phyloP scores from a whole-genome alignment of 2,888 invertebrate species.

The Brassicogethes aeneus region DNA sequence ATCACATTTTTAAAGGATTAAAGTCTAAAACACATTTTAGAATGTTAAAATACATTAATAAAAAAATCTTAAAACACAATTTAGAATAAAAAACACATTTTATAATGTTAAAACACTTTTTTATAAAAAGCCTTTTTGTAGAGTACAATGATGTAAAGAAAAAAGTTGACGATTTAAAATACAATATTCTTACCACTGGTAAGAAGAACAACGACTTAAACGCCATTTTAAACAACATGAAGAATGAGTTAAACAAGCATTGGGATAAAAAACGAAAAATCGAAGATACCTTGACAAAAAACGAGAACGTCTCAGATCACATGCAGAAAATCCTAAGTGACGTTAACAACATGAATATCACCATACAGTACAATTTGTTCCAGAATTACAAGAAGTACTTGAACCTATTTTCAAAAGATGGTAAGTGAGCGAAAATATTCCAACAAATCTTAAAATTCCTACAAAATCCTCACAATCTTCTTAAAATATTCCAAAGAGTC shows the following conservation, averaged over 20 bases:
- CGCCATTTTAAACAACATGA: constrained; percentile 21
- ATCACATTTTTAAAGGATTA: too few relatives aligned
- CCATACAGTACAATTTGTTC: constrained; percentile 28
- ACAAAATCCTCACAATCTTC: too few relatives aligned
- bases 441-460: too few relatives aligned
- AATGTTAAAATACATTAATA: too few relatives aligned
- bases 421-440: too few relatives aligned
- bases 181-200: constrained; percentile 40
- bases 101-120: too few relatives aligned
- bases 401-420: constrained; percentile 28
- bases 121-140: too few relatives aligned
- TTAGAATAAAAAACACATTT: too few relatives aligned
- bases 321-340: constrained; percentile 32
- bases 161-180: constrained; percentile 43
- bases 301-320: constrained; percentile 24
- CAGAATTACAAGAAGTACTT: constrained; percentile 30
- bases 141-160: constrained; percentile 22
- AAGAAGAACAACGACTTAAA: constrained; percentile 27
- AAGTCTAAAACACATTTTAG: too few relatives aligned
- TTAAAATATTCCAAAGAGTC: too few relatives aligned
- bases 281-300: constrained; percentile 18
- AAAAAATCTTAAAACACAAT: too few relatives aligned
- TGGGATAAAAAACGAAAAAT: constrained; percentile 17
- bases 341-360: constrained; percentile 30
- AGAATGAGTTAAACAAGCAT: constrained; percentile 4